These are phyloP conservation scores for Ruditapes philippinarum DNA, from an alignment of 1,140 invertebrate genomes.

Conservation along the genomic window DNA sequence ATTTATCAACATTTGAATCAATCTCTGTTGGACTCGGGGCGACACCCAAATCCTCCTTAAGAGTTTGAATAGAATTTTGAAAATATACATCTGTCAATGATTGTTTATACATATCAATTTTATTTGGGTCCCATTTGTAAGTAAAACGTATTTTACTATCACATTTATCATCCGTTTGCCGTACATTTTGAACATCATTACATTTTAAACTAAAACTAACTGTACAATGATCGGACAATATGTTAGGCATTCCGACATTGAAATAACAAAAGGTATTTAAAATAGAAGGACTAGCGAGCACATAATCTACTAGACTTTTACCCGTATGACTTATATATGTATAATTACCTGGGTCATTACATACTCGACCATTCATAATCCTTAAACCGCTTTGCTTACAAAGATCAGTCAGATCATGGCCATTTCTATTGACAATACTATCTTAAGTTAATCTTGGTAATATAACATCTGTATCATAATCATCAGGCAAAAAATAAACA, in stretches of 20 bases:
- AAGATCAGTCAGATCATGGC: background rate
- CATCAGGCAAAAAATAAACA: background rate
- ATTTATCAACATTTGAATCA: background rate
- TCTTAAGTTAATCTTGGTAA: background rate
- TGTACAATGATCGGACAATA: background rate
- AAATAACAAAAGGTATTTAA: background rate
- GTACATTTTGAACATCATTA: background rate
- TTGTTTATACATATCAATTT: background rate
- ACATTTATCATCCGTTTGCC: background rate
- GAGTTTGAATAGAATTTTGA: no score
- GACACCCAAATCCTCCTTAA: no score
- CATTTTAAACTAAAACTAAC: background rate
- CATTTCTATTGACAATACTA: background rate
- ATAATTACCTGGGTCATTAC: slow-evolving; percentile 5
- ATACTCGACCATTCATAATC: background rate
- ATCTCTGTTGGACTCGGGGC: no score
- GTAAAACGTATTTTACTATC: no score
- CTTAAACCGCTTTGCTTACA: background rate
- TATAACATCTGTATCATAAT: background rate
- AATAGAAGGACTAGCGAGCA: background rate
- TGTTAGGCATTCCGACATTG: background rate
- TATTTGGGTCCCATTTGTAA: background rate
- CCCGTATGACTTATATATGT: background rate
- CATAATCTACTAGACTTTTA: no score
- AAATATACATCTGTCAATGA: no score